phyloP scores from a whole-genome alignment of 1,140 invertebrate species.

The Drosophila santomea region DNA sequence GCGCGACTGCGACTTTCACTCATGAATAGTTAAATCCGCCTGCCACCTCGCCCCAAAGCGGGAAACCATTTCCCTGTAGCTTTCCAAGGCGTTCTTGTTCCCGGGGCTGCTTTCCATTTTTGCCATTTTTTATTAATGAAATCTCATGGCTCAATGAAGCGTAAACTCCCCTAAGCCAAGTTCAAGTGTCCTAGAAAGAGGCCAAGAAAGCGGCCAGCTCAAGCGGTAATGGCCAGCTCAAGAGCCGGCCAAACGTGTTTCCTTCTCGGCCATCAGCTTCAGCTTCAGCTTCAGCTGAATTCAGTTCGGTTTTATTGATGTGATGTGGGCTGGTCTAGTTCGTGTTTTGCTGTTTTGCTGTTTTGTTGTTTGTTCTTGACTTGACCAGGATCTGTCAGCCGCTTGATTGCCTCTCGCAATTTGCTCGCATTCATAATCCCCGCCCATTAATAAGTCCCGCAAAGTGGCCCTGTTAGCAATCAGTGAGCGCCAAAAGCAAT shows the following conservation, averaged over 20 bases:
- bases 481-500: constrained; percentile 58
- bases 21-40: constrained; percentile 81
- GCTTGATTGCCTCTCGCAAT: constrained; percentile 50
- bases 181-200: constrained; percentile 53
- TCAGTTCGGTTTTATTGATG: constrained; percentile 31
- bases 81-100: constrained; percentile 12
- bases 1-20: constrained; percentile 48
- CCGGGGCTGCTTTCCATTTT: constrained; percentile 69
- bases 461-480: constrained; percentile 61
- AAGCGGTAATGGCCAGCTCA: constrained; percentile 68
- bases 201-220: constrained; percentile 35
- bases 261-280: constrained; percentile 24
- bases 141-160: constrained; percentile 81
- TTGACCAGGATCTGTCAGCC: constrained; percentile 42
- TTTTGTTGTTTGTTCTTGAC: constrained; percentile 44
- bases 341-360: constrained; percentile 41
- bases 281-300: not conserved
- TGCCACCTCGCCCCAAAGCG: constrained; percentile 12
- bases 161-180: constrained; percentile 64
- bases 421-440: constrained; percentile 57
- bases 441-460: constrained; percentile 48
- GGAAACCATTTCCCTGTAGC: constrained; percentile 27
- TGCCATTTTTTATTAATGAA: constrained; percentile 82
- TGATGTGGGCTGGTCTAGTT: constrained; percentile 46
- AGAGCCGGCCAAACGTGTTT: constrained; percentile 48